phyloP scores from a whole-genome alignment of 2,888 invertebrate species.

The Nephrotoma appendiculata region DNA sequence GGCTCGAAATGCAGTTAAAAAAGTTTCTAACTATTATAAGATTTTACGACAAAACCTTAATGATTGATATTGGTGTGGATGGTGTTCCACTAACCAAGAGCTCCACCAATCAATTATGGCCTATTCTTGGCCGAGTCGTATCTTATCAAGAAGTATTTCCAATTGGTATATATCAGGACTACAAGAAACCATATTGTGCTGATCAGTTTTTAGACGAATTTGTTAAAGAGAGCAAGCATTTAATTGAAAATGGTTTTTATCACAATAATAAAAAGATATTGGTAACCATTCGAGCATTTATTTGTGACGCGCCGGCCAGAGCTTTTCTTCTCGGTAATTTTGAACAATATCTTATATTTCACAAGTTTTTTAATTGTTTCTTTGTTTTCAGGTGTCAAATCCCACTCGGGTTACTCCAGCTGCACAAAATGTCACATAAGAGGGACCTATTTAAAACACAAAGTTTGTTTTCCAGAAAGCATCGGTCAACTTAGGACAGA shows the following conservation, averaged over 20 bases:
- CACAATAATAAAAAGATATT: not conserved
- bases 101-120: not conserved
- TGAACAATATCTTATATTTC: not conserved
- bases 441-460: not conserved
- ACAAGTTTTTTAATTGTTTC: not conserved
- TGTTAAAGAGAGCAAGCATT: not conserved
- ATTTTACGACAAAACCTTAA: not conserved
- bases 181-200: slow-evolving; percentile 1
- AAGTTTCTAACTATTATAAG: not conserved
- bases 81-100: not conserved
- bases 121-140: not conserved
- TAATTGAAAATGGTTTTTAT: not conserved
- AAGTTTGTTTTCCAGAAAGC: slow-evolving; percentile 5
- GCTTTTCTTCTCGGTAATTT: not conserved
- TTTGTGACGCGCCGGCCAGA: not conserved
- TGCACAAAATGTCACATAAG: slow-evolving; percentile 1
- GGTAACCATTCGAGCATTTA: not conserved
- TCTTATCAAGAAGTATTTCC: slow-evolving; percentile 1
- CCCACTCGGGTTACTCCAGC: slow-evolving; percentile 3
- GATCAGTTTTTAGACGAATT: not conserved
- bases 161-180: not conserved
- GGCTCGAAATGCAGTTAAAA: not conserved
- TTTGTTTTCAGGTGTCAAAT: not conserved
- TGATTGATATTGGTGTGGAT: not conserved
- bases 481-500: not conserved